phyloP scores from a whole-genome alignment of 37 sponge, comb jelly and placozoan genomes.

The Oscarella lobularis region DNA sequence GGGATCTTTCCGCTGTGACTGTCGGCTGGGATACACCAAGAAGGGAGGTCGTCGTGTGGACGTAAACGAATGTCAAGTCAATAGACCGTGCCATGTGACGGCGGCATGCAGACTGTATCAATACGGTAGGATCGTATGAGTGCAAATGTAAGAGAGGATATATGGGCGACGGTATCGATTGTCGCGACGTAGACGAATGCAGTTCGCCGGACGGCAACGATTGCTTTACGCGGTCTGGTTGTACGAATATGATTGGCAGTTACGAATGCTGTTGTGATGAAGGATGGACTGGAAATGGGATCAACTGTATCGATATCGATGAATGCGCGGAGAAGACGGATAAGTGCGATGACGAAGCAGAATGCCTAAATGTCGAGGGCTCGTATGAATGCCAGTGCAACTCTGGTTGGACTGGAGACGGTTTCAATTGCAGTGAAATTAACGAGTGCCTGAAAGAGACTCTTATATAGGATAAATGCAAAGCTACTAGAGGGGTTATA shows the following conservation, averaged over 20 bases:
- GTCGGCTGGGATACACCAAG: background rate
- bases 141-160: conserved; percentile 1
- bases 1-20: background rate
- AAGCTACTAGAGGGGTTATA: too few species aligned
- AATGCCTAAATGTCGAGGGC: background rate
- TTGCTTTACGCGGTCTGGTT: too few species aligned
- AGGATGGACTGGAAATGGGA: background rate
- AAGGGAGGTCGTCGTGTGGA: background rate
- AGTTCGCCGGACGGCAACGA: too few species aligned
- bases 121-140: background rate
- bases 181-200: background rate
- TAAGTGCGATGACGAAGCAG: background rate
- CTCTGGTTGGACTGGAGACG: background rate
- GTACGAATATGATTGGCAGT: too few species aligned
- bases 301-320: background rate
- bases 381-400: background rate
- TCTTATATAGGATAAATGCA: too few species aligned
- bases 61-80: too few species aligned
- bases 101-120: background rate
- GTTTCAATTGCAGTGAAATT: background rate
- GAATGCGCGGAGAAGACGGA: background rate
- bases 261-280: background rate
- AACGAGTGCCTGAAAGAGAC: background rate
- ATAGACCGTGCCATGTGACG: too few species aligned
- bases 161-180: background rate